Conservation (phyloP, 1,140 invertebrate genomes). For the Alviniconcha marisindica region DNA sequence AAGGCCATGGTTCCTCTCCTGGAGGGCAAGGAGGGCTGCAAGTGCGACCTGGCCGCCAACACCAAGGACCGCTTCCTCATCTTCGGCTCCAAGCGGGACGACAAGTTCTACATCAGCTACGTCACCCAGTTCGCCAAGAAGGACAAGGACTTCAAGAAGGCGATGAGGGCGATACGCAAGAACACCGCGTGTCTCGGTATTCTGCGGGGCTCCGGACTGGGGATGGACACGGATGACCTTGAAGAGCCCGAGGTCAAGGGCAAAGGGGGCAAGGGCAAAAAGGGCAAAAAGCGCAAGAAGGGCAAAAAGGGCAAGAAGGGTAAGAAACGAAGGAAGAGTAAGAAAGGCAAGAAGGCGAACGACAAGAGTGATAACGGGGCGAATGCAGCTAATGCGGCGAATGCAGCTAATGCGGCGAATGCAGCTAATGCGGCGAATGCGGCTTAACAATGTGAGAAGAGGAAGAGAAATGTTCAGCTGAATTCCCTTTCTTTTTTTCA, state of each 20-base stretch:
- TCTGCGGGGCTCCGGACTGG: conserved; percentile 22
- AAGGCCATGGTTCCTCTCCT: conserved; percentile 72
- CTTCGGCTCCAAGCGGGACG: conserved; percentile 77
- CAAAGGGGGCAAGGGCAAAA: conserved; percentile 10
- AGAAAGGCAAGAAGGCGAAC: conserved; percentile 32
- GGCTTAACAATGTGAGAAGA: no score
- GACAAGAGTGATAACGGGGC: conserved; percentile 4
- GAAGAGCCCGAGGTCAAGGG: neutral
- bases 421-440: no score
- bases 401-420: no score
- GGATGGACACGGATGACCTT: neutral
- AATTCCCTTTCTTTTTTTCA: no score
- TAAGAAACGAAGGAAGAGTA: conserved; percentile 24
- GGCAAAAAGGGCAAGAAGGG: conserved; percentile 33
- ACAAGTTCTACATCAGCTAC: conserved; percentile 66
- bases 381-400: no score
- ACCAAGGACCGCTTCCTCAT: conserved; percentile 75
- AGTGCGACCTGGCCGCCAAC: conserved; percentile 63
- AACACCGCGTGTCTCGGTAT: conserved; percentile 47
- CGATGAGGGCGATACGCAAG: conserved; percentile 52
- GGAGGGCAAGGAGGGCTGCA: conserved; percentile 75
- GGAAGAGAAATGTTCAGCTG: no score
- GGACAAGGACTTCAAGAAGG: conserved; percentile 56
- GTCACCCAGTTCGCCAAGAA: conserved; percentile 51
- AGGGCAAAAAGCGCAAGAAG: conserved; percentile 20